These are phyloP conservation scores for Colistium nudipinnis DNA, from an alignment of 2,113 vertebrate species.

Conservation along the genomic window DNA sequence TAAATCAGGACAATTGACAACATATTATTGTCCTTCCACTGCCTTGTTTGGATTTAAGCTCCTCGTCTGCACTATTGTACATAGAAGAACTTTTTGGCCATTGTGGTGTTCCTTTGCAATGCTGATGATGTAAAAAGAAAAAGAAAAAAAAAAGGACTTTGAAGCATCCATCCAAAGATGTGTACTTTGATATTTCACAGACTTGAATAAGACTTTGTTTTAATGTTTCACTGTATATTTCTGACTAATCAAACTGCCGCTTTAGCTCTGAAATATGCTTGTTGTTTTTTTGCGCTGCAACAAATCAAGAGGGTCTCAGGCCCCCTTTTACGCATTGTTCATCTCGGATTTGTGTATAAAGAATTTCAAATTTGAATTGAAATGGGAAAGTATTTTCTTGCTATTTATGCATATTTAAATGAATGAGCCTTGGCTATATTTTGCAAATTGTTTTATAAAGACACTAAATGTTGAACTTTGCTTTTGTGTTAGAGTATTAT, in stretches of 20 bases:
- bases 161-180: constrained; percentile 91
- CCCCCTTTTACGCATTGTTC: constrained; percentile 66
- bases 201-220: constrained; percentile 87
- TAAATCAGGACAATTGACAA: constrained; percentile 53
- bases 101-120: constrained; percentile 66
- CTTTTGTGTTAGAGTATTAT: constrained; percentile 51
- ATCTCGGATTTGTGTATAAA: constrained; percentile 74
- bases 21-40: constrained; percentile 60
- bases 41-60: constrained; percentile 70
- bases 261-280: constrained; percentile 70
- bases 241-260: constrained; percentile 63
- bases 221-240: constrained; percentile 77
- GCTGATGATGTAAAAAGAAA: constrained; percentile 55
- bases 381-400: constrained; percentile 84
- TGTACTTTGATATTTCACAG: constrained; percentile 86
- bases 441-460: constrained; percentile 87
- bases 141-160: constrained; percentile 40
- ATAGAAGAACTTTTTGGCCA: constrained; percentile 67
- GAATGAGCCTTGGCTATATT: constrained; percentile 86
- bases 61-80: constrained; percentile 81
- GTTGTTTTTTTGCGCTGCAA: constrained; percentile 69
- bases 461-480: constrained; percentile 80
- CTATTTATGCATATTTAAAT: constrained; percentile 88
- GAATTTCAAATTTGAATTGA: constrained; percentile 73
- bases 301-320: constrained; percentile 57